Percentiles rank a stretch among this genome's conserved stretches.
Evolutionary conservation across 2,797 vertebrate species (phyloP).

Genomic region (Urocyon cinereoargenteus): DNA sequence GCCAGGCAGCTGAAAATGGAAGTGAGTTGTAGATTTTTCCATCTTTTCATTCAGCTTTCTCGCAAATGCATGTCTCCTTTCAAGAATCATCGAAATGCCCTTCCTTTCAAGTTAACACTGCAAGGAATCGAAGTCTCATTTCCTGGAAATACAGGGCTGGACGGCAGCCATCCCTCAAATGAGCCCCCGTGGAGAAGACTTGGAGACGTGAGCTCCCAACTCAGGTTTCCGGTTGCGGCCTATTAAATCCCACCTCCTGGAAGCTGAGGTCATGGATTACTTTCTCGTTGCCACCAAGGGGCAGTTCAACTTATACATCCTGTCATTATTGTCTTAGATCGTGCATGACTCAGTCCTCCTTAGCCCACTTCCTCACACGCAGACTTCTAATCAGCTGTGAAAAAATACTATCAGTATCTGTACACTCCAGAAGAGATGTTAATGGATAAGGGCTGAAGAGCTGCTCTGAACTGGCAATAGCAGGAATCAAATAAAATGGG

Average conservation of each 20-base stretch:
- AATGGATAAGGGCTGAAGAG: neutral
- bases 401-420: neutral
- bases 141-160: conserved; percentile 66
- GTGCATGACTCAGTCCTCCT: conserved; percentile 4
- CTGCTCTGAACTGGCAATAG: neutral
- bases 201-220: neutral
- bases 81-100: neutral
- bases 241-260: neutral
- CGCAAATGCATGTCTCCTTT: neutral
- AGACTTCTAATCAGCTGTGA: conserved; percentile 32
- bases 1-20: neutral
- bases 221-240: neutral
- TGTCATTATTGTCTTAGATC: conserved; percentile 44
- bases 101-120: neutral
- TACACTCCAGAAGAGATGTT: neutral
- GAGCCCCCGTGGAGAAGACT: neutral
- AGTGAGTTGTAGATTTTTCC: conserved; percentile 8
- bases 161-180: conserved; percentile 38
- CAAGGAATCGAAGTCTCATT: conserved; percentile 26
- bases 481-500: neutral
- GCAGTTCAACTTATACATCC: conserved; percentile 28
- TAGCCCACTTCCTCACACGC: neutral
- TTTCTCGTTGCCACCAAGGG: conserved; percentile 40
- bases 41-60: neutral
- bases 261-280: conserved; percentile 68